Conservation (phyloP, 2,888 invertebrate genomes). For the Neoaliturus tenellus region DNA sequence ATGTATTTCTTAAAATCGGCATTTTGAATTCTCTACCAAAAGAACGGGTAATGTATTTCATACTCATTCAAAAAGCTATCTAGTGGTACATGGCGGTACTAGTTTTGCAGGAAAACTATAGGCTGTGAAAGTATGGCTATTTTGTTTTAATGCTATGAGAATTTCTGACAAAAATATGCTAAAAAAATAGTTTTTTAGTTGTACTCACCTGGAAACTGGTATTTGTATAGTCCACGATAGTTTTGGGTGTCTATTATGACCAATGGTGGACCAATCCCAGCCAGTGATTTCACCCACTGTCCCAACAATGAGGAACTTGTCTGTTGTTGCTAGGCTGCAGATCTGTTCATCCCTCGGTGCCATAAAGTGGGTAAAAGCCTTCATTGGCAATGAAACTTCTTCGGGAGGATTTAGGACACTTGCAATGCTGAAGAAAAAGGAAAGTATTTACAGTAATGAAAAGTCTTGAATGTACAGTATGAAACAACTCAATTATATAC, state of each 20-base stretch:
- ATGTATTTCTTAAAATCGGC: too few relatives aligned
- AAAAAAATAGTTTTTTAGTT: not conserved
- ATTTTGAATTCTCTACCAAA: too few relatives aligned
- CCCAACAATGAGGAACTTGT: slow-evolving; percentile 83
- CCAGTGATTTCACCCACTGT: slow-evolving; percentile 86
- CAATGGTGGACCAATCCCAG: slow-evolving; percentile 84
- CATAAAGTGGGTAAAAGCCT: slow-evolving; percentile 75
- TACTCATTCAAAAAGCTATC: too few relatives aligned
- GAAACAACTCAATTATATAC: too few relatives aligned
- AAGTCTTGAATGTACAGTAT: too few relatives aligned
- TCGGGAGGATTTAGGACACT: slow-evolving; percentile 77
- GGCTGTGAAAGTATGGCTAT: too few relatives aligned
- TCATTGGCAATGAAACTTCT: slow-evolving; percentile 11
- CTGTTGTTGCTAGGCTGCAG: slow-evolving; percentile 80
- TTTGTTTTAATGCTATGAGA: too few relatives aligned
- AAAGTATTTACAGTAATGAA: too few relatives aligned
- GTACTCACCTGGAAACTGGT: slow-evolving; percentile 74
- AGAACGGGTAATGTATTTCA: too few relatives aligned
- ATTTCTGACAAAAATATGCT: too few relatives aligned
- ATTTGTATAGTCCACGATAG: slow-evolving; percentile 82
- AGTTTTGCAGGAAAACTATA: too few relatives aligned
- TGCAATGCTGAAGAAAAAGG: slow-evolving; percentile 71
- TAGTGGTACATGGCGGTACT: too few relatives aligned
- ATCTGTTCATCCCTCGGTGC: slow-evolving; percentile 81
- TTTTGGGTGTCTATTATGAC: slow-evolving; percentile 76